Evolutionary conservation across 2,797 vertebrate species (phyloP).

Genomic region (Petrocephalus sullivani): DNA sequence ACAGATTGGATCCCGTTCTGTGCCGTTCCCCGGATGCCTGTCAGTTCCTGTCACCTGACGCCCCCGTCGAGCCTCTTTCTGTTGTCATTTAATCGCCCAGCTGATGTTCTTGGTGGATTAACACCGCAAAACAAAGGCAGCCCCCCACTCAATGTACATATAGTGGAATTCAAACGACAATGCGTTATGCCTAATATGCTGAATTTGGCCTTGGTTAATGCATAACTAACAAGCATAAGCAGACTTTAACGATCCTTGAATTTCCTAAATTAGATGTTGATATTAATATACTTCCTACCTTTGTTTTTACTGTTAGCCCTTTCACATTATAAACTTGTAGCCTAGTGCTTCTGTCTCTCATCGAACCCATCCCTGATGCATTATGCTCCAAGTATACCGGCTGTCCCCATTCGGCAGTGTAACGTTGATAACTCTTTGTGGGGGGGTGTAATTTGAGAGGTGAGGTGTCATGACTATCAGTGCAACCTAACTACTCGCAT

Average conservation of each 20-base stretch:
- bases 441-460: neutral
- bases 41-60: neutral
- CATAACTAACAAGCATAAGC: neutral
- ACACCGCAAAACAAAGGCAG: neutral
- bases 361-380: neutral
- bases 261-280: neutral
- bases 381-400: neutral
- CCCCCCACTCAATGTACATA: neutral
- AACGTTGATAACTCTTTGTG: neutral
- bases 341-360: neutral
- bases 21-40: neutral
- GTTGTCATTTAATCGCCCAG: neutral
- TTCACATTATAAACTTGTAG: neutral
- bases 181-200: no score
- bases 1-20: neutral
- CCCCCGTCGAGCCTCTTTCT: neutral
- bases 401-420: neutral
- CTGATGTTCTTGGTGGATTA: neutral
- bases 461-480: neutral
- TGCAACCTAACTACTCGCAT: neutral
- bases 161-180: neutral
- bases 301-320: neutral
- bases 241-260: neutral
- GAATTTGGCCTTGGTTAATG: no score
- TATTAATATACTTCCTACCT: neutral